A percentile compares a stretch with the other conserved stretches of the same genome.
phyloP scores from a whole-genome alignment of 2,797 vertebrate species.

The Salmo trutta region DNA sequence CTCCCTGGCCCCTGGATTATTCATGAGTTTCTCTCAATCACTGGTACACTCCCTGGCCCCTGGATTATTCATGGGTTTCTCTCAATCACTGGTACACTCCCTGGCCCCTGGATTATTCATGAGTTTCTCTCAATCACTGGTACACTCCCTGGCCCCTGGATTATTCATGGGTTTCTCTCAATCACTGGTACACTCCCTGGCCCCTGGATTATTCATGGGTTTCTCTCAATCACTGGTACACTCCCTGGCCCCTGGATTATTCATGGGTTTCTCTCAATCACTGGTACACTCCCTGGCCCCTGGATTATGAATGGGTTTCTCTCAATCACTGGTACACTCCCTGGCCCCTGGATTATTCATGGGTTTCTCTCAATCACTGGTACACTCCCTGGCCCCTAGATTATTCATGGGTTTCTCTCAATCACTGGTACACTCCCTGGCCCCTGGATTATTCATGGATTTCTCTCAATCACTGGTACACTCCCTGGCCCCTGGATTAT shows the following conservation, averaged over 20 bases:
- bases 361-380: conserved; percentile 80
- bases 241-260: too few species aligned
- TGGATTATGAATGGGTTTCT: conserved; percentile 99
- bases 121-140: conserved; percentile 73
- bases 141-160: conserved; percentile 92
- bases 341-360: conserved; percentile 99
- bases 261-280: conserved; percentile 60
- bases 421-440: too few species aligned
- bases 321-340: conserved; percentile 90
- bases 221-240: conserved; percentile 79
- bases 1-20: conserved; percentile 96
- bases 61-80: conserved; percentile 99
- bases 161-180: conserved; percentile 98
- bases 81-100: conserved; percentile 66
- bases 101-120: too few species aligned
- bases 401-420: too few species aligned
- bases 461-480: too few species aligned
- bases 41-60: conserved; percentile 89
- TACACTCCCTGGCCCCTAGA: too few species aligned
- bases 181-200: conserved; percentile 91
- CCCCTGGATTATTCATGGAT: too few species aligned
- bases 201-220: conserved; percentile 99
- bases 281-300: conserved; percentile 89
- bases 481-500: too few species aligned
- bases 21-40: conserved; percentile 96